Evolutionary conservation across 1,140 invertebrate species (phyloP), one percentile per base, ranked within the genome.

Genomic region (Penaeus indicus): DNA sequence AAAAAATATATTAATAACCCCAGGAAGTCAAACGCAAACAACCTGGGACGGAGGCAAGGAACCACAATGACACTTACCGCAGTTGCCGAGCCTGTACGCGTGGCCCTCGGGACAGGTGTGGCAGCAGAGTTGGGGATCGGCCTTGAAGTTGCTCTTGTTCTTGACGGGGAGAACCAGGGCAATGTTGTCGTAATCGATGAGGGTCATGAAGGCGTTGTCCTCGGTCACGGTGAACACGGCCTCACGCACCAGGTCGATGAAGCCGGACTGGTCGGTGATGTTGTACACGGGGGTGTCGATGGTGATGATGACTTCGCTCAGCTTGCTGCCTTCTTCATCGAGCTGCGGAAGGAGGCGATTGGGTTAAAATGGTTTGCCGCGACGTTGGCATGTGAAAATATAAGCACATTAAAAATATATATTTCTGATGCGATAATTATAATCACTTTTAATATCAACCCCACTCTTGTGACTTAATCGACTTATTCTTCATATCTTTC

Each of bases 161-260:
- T 64, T 84, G 61, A 77, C 64, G 61, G 91, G 91, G 25, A 91
- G 91, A 47, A 91, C 91, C 69, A 91, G 90, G 82, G 91, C 91
- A 25, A 91, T 91, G 88, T 91, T 91, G 84, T 91, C 91, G 90
- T 91, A 91, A 85, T 91, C 91, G 61, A 91, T 91, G 84, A 91
- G 91, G 47, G 91, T 91, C 91, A 91, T 91, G 91, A 91, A 91
- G 69, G 91, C 91, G 89, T 91, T 91, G 84, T 91, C 91, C 67
- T 90, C 89, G 27, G 84, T 90, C 42, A 91, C 91, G 25, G 91
- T 91, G 78, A 88, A 62, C 22, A 91, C 89, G 25, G 91, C 91
- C 79, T 91, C 91, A 47, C 90, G 85, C 78, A 91, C 91, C 84
- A 91, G 87, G 69, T 90, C 91, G 82, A 90, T 90, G 86, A 91